Base-by-base conservation (phyloP, 2,797 vertebrate genomes). In the Garrulus glandarius region DNA sequence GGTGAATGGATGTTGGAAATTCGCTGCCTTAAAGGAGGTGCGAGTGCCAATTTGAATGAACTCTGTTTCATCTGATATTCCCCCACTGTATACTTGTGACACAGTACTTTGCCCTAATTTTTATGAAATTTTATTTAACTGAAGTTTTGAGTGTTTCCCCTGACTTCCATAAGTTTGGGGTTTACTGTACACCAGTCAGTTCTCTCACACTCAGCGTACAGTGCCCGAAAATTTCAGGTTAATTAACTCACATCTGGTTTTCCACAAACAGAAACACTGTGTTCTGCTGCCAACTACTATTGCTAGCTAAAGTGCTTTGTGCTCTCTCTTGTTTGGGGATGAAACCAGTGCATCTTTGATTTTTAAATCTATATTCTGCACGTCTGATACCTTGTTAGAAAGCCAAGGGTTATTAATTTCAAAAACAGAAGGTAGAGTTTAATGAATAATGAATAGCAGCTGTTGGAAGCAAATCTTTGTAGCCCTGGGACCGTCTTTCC, bases 361-460 rank as follows among this genome's bases (percentile, higher is more conserved):
- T 96, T 90, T 87, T 64, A 85, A 84, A 61, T 52, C 94, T 86
- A 47, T 92, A 72, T 87, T 90, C 88, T 84, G 56, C 53, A 90
- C 32, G 64, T 59, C 57, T 63, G 82, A 93, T 91, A 75, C 74
- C 93, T 93, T 94, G 92, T 92, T 95, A 96, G 76, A 93, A 95
- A 84, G 90, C 89, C 95, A 95, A 88, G 68, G 37, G 70, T 96
- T 95, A 95, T 97, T 97, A 90, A 97, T 97, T 96, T 95, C 87
- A 95, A 93, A 96, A 92, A 76, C 94, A 96, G 95, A 96, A 96
- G 94, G 93, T 93, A 96, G 70, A 94, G 82, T 96, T 95, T 92
- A 96, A 96, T 96, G 87, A 96, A 85, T 96, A 96, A 97, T 95
- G 95, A 96, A 97, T 76, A 96, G 92, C 96, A 97, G 97, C 96